phyloP scores from a whole-genome alignment of 2,888 invertebrate species.

The Micoletzkya japonica region DNA sequence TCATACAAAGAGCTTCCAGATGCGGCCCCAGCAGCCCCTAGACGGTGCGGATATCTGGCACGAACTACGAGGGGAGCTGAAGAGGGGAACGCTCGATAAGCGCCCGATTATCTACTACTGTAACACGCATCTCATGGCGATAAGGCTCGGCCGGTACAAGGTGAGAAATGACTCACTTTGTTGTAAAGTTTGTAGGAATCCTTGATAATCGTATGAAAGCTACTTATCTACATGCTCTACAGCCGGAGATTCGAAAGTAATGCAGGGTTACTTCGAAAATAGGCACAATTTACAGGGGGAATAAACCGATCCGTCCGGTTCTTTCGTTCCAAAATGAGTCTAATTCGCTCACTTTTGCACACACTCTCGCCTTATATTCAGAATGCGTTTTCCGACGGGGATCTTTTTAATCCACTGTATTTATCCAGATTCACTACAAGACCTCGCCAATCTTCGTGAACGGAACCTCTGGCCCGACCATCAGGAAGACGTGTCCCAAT shows the following conservation, averaged over 20 bases:
- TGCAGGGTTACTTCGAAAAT: too few species aligned
- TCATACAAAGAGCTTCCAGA: not conserved
- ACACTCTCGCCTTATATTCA: too few species aligned
- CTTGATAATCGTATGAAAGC: too few species aligned
- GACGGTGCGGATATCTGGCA: constrained; percentile 56
- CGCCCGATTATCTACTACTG: constrained; percentile 69
- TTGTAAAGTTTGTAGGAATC: too few species aligned
- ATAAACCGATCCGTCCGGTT: too few species aligned
- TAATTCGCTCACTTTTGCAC: too few species aligned
- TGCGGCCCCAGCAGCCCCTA: constrained; percentile 32
- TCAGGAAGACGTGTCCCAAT: constrained; percentile 56
- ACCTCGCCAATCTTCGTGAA: constrained; percentile 61
- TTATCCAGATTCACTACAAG: constrained; percentile 53
- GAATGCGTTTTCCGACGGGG: too few species aligned
- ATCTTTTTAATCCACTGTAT: too few species aligned
- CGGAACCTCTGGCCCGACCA: constrained; percentile 42
- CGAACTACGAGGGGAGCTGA: constrained; percentile 37
- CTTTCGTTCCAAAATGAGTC: too few species aligned
- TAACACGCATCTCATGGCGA: constrained; percentile 69
- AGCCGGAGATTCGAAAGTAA: not conserved
- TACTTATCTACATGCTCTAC: too few species aligned
- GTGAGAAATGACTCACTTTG: constrained; percentile 28
- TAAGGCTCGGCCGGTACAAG: constrained; percentile 67
- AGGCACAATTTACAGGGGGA: too few species aligned
- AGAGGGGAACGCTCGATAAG: not conserved